Conservation (phyloP, 2,888 invertebrate genomes). For the Synanthedon vespiformis region DNA sequence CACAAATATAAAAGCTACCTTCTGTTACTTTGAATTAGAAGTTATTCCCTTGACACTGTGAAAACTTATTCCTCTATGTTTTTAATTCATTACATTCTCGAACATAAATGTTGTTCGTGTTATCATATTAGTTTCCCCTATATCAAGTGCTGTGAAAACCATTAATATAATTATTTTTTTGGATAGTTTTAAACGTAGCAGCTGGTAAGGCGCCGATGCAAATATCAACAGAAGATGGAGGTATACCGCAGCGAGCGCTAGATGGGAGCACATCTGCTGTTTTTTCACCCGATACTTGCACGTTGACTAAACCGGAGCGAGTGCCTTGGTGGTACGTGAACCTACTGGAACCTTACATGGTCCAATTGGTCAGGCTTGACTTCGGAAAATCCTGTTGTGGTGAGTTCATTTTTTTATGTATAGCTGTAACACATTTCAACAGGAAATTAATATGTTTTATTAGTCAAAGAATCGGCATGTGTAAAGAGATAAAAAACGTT, state of each 20-base stretch:
- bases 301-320: slow-evolving; percentile 85
- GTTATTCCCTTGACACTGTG: too few relatives aligned
- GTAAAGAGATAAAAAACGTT: too few relatives aligned
- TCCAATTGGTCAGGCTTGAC: slow-evolving; percentile 89
- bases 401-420: slow-evolving; percentile 55
- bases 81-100: too few relatives aligned
- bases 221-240: slow-evolving; percentile 83
- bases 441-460: too few relatives aligned
- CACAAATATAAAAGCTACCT: too few relatives aligned
- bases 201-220: slow-evolving; percentile 97
- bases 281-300: slow-evolving; percentile 87
- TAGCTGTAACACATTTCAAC: too few relatives aligned
- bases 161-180: slow-evolving; percentile 1
- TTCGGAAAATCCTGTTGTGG: slow-evolving; percentile 93
- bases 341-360: slow-evolving; percentile 93
- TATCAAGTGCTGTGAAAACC: too few relatives aligned
- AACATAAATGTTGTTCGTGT: too few relatives aligned
- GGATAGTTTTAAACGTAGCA: slow-evolving; percentile 89
- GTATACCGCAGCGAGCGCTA: slow-evolving; percentile 90
- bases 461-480: too few relatives aligned
- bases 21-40: too few relatives aligned
- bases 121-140: too few relatives aligned
- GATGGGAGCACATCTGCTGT: slow-evolving; percentile 89
- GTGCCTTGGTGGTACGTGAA: slow-evolving; percentile 97
- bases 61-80: too few relatives aligned